Base-by-base conservation (phyloP, 2,797 vertebrate genomes). In the Triplophysa bombifrons region DNA sequence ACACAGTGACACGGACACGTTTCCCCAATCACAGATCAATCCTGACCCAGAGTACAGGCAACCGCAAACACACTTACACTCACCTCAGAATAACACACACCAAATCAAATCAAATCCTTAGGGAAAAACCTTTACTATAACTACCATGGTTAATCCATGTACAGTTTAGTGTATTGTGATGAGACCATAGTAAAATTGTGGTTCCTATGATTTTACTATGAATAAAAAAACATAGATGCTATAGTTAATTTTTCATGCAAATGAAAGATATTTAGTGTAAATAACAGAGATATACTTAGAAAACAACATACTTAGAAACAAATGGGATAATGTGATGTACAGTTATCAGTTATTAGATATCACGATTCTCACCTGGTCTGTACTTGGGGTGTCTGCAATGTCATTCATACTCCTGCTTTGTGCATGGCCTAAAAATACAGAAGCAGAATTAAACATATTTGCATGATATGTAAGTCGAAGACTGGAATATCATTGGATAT, bases 321-420 rank as follows among this genome's bases (percentile, higher is more conserved):
- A 30, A 30, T 30, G 27, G 27, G 27, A 30, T 30, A 30, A 30
- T 30, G 27, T 3, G 3, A 30, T 30, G 27, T 30, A 30, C 25
- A 27, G 25, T 2, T 27, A 27, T 22, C 22, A 22, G 22, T 22
- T 22, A 22, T 22, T 22, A 12, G 10, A 67, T 34, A 38, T 1
- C 19, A 63, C 11, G 51, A 20, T n/a, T 34, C 12, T 86, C 89
- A 97, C 97, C 96, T 99, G 97, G 84, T 99, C 96, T 0, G 94
- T 92, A 91, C 97, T 98, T 0, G 95, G 96, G 0, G 95, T 92
- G 25, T 94, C 96, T 0, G 95, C 92, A 87, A 99, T 99, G 84
- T 99, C 97, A 1, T 97, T 99, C 97, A 99, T 98, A 88, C 98
- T 99, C 68, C 95, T 91, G 83, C 97, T 99, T 88, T 98, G 97